phyloP scores from a whole-genome alignment of 2,797 vertebrate species.

The Gorsachius magnificus region DNA sequence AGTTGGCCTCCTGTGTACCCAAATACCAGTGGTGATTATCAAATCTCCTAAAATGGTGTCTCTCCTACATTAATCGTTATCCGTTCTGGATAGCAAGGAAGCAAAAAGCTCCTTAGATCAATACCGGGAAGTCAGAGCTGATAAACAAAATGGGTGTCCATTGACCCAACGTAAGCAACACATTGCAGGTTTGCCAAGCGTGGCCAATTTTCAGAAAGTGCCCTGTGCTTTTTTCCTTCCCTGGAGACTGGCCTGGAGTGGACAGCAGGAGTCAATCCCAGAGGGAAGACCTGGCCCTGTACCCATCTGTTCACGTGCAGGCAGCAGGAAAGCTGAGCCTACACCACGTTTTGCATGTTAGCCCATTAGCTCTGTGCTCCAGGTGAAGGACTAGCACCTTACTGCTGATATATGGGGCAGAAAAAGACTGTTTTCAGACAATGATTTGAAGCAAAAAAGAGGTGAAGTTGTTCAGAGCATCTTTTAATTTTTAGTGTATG shows the following conservation, averaged over 20 bases:
- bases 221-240: neutral
- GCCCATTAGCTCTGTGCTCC: neutral
- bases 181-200: neutral
- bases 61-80: neutral
- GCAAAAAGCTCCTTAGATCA: neutral
- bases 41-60: neutral
- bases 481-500: neutral
- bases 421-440: neutral
- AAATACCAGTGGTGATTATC: neutral
- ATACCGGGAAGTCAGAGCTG: neutral
- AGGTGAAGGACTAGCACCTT: neutral
- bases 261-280: neutral
- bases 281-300: neutral
- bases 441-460: neutral
- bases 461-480: neutral
- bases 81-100: neutral
- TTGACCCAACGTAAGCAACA: neutral
- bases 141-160: neutral
- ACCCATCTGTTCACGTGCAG: neutral
- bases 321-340: neutral
- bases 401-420: neutral
- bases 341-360: neutral
- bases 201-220: neutral
- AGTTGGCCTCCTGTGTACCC: neutral
- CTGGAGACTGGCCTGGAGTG: neutral